These are phyloP conservation scores for Dreissena rostriformis DNA, from an alignment of 1,140 invertebrate species.

Conservation along the genomic window DNA sequence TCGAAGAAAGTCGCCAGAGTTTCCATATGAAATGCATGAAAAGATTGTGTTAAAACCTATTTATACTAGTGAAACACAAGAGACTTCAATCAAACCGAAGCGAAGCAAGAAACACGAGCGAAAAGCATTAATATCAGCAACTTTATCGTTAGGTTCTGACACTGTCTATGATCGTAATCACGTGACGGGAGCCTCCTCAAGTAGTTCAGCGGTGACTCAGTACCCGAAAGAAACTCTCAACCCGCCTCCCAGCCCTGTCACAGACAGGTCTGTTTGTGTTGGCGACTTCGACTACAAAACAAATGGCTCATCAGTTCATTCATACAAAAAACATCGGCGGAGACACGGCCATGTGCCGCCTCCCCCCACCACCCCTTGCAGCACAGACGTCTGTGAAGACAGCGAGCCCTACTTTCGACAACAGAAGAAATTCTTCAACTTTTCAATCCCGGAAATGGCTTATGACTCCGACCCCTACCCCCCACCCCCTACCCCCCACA, in stretches of 20 bases:
- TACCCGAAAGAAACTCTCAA: constrained; percentile 93
- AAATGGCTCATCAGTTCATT: constrained; percentile 77
- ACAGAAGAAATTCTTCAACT: constrained; percentile 69
- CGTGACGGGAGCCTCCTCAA: constrained; percentile 90
- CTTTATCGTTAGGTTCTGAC: constrained; percentile 69
- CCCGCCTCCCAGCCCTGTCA: constrained; percentile 94
- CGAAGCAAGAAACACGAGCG: constrained; percentile 46
- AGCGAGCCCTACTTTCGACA: constrained; percentile 78
- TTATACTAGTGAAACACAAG: constrained; percentile 24
- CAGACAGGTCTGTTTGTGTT: constrained; percentile 82
- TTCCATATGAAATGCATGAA: constrained; percentile 54
- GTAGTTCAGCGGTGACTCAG: constrained; percentile 84
- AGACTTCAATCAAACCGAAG: constrained; percentile 23
- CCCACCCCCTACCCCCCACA: constrained; percentile 91
- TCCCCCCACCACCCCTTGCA: constrained; percentile 96
- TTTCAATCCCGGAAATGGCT: constrained; percentile 82
- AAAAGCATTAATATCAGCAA: constrained; percentile 37
- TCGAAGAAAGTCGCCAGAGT: constrained; percentile 69
- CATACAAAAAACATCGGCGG: constrained; percentile 85
- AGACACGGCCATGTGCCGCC: constrained; percentile 89
- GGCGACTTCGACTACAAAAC: constrained; percentile 74
- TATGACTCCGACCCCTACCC: constrained; percentile 88
- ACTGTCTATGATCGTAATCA: constrained; percentile 88
- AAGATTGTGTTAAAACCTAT: constrained; percentile 65
- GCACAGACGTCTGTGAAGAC: constrained; percentile 96